Conservation (phyloP, 2,888 invertebrate genomes). For the Lasioglossum oenotherae region DNA sequence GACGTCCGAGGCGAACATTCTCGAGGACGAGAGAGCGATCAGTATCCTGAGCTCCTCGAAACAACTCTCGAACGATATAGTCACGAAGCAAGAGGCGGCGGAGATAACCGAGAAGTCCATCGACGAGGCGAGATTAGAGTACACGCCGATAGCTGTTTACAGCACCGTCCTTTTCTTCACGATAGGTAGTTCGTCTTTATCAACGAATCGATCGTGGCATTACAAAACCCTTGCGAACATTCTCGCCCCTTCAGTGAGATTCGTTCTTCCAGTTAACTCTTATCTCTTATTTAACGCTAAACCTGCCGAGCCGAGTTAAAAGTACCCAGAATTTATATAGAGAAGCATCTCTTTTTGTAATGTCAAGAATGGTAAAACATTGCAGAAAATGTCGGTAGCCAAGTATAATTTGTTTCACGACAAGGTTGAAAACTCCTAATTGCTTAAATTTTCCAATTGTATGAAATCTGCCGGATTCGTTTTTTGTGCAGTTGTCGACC, state of each 20-base stretch:
- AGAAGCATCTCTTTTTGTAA: not conserved
- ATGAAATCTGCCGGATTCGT: not conserved
- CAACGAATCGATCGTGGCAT: not conserved
- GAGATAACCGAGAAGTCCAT: slow-evolving; percentile 96
- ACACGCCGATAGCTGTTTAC: slow-evolving; percentile 95
- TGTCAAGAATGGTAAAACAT: not conserved
- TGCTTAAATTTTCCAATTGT: not conserved
- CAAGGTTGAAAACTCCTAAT: not conserved
- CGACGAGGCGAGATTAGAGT: slow-evolving; percentile 92
- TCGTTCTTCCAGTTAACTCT: not conserved
- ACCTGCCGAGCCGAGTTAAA: too few species aligned
- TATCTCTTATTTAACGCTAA: not conserved
- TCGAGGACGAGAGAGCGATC: slow-evolving; percentile 97
- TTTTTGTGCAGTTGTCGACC: not conserved
- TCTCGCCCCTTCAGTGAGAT: not conserved
- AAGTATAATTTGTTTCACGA: not conserved
- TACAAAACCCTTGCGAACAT: not conserved
- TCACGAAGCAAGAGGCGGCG: slow-evolving; percentile 95
- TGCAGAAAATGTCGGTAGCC: not conserved
- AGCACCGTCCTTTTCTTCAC: slow-evolving; percentile 97
- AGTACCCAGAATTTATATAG: not conserved
- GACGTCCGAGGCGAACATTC: slow-evolving; percentile 90
- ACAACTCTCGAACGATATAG: slow-evolving; percentile 94
- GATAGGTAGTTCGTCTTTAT: slow-evolving; percentile 87
- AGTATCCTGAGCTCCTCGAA: slow-evolving; percentile 94